Percentiles rank a stretch among this genome's conserved stretches.
These are phyloP conservation scores for Morpho achilles DNA, from an alignment of 2,888 invertebrate genomes.

Conservation along the genomic window DNA sequence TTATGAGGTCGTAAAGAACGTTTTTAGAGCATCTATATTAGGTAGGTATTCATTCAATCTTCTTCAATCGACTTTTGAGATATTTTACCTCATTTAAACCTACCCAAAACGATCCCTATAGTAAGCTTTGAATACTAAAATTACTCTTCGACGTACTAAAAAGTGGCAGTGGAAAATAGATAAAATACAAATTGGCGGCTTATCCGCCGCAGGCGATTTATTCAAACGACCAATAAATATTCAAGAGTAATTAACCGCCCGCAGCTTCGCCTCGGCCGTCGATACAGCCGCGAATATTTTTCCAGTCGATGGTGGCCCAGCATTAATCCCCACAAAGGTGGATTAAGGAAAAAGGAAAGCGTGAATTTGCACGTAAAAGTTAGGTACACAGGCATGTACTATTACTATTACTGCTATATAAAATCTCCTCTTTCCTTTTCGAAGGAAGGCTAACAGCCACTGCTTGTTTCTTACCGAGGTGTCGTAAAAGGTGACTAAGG, in stretches of 20 bases:
- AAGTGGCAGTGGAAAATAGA: slow-evolving; percentile 9
- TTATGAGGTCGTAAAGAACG: too few relatives aligned
- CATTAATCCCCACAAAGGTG: slow-evolving; percentile 66
- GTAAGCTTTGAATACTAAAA: neutral
- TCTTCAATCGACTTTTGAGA: too few relatives aligned
- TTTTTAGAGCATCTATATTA: too few relatives aligned
- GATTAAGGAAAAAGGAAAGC: slow-evolving; percentile 44
- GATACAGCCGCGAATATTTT: slow-evolving; percentile 60
- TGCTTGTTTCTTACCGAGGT: too few relatives aligned
- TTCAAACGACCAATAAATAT: slow-evolving; percentile 78
- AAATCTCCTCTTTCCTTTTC: too few relatives aligned
- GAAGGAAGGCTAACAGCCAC: too few relatives aligned
- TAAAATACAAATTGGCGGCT: slow-evolving; percentile 64
- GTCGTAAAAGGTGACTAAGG: too few relatives aligned
- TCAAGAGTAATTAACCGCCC: slow-evolving; percentile 72
- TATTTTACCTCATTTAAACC: too few relatives aligned
- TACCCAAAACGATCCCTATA: too few relatives aligned
- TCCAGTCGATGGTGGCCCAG: slow-evolving; percentile 43
- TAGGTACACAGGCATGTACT: too few relatives aligned
- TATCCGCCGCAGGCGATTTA: slow-evolving; percentile 67
- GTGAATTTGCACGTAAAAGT: slow-evolving; percentile 15
- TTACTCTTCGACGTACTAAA: neutral
- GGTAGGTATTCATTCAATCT: too few relatives aligned
- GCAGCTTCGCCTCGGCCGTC: slow-evolving; percentile 38
- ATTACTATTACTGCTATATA: too few relatives aligned